A percentile compares a stretch with the other conserved stretches of the same genome.
These are phyloP conservation scores for Strigops habroptila DNA, from an alignment of 2,113 vertebrate species.

Conservation along the genomic window DNA sequence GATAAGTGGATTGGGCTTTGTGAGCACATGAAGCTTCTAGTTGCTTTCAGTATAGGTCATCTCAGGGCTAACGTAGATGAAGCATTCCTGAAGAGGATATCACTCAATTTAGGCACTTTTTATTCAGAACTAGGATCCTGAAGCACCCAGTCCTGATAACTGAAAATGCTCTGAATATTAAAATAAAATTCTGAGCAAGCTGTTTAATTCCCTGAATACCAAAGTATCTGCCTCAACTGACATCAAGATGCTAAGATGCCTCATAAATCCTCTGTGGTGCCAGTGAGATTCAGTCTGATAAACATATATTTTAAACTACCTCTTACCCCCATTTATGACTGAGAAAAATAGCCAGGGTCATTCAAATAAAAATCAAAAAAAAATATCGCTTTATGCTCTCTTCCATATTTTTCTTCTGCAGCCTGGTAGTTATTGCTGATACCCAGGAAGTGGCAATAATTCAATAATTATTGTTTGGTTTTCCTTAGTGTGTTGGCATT, in stretches of 20 bases:
- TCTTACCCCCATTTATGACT: not conserved
- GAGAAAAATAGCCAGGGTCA: not conserved
- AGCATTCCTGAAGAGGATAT: not conserved
- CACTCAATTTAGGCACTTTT: not conserved
- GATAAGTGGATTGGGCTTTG: not conserved
- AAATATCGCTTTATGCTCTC: not conserved
- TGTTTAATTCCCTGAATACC: not conserved
- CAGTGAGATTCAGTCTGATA: not conserved
- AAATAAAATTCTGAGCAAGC: not conserved
- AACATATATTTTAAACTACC: not conserved
- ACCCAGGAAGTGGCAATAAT: not conserved
- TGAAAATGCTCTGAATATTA: not conserved
- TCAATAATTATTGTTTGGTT: not conserved
- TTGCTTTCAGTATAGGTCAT: not conserved
- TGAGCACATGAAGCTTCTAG: not conserved
- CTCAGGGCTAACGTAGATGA: not conserved
- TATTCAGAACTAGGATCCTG: not conserved
- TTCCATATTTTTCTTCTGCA: not conserved
- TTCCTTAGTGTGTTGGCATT: not conserved
- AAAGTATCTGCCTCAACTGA: not conserved
- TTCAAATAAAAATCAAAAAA: not conserved
- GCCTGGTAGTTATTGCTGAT: not conserved
- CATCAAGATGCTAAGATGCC: not conserved
- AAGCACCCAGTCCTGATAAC: not conserved
- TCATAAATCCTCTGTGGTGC: not conserved